Percentiles rank a stretch among this genome's conserved stretches.
phyloP scores from a whole-genome alignment of 2,797 vertebrate species.

The Aldrovandia affinis region DNA sequence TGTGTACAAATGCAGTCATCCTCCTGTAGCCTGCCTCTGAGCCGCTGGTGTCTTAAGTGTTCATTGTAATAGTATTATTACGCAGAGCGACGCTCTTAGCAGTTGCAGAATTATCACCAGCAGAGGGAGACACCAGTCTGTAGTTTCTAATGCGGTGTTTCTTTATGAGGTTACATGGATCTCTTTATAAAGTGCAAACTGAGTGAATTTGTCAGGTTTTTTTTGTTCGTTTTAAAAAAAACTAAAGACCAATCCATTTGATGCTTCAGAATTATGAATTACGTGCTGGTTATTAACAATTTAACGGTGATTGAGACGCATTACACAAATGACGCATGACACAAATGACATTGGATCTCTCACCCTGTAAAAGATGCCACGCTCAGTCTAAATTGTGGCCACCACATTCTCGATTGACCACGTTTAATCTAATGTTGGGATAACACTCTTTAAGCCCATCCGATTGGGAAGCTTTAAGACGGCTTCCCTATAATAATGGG shows the following conservation, averaged over 20 bases:
- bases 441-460: too few species aligned
- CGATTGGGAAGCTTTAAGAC: too few species aligned
- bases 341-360: not conserved
- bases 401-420: too few species aligned
- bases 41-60: not conserved
- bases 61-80: not conserved
- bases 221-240: too few species aligned
- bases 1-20: constrained; percentile 18
- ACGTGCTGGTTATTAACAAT: too few species aligned
- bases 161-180: not conserved
- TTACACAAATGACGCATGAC: not conserved
- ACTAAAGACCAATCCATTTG: not conserved
- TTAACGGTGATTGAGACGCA: too few species aligned
- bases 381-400: not conserved
- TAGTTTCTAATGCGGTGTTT: not conserved
- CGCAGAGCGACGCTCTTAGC: not conserved
- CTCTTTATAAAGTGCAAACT: not conserved
- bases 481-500: too few species aligned
- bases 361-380: not conserved
- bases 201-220: not conserved
- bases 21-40: constrained; percentile 9
- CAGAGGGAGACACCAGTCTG: constrained; percentile 58
- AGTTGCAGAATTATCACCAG: constrained; percentile 46
- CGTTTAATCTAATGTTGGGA: too few species aligned
- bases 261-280: not conserved